Conservation (phyloP, 2,888 invertebrate genomes). For the Yponomeuta malinellus region DNA sequence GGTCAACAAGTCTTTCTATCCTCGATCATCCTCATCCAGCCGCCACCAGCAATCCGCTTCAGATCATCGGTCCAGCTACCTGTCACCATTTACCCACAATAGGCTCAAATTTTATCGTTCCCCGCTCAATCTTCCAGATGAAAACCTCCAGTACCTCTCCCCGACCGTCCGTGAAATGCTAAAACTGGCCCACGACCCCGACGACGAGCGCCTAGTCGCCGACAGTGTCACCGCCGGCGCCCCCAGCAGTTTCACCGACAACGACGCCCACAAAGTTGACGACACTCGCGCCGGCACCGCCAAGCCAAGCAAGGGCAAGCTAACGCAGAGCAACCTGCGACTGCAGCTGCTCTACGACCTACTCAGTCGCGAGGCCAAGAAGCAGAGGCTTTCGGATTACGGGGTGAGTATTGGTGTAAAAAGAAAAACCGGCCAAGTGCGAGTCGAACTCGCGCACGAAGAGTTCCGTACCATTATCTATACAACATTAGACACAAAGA, state of each 20-base stretch:
- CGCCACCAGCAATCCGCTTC: too few species aligned
- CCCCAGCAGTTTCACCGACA: constrained; percentile 34
- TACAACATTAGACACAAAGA: too few species aligned
- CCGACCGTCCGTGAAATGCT: constrained; percentile 61
- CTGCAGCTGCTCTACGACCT: constrained; percentile 78
- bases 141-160: constrained; percentile 61
- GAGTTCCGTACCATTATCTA: too few species aligned
- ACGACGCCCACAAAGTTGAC: constrained; percentile 43
- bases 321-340: constrained; percentile 76
- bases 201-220: constrained; percentile 51
- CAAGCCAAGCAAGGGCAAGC: constrained; percentile 44
- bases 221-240: constrained; percentile 40
- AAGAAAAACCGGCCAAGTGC: too few species aligned
- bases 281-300: not conserved
- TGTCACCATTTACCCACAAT: too few species aligned
- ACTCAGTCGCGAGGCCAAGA: constrained; percentile 80
- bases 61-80: too few species aligned
- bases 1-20: too few species aligned
- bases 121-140: constrained; percentile 32
- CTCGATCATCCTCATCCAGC: too few species aligned
- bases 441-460: too few species aligned
- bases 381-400: constrained; percentile 76
- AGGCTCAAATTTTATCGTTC: too few species aligned
- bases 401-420: constrained; percentile 54
- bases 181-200: constrained; percentile 51